Base-by-base conservation (phyloP, 2,113 vertebrate genomes). In the Pimephales promelas region DNA sequence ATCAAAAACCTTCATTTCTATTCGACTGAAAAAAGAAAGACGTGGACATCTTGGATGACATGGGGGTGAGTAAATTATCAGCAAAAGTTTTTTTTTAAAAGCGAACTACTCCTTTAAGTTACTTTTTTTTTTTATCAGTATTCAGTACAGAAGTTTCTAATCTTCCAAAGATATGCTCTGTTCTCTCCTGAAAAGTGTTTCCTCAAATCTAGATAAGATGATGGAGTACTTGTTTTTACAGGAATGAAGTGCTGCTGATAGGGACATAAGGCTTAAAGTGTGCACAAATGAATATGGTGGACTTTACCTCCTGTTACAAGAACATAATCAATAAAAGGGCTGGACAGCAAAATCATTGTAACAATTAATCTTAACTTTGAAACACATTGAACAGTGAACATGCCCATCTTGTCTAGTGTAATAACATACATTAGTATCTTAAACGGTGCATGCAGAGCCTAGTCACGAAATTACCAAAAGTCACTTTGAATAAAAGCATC, bases 151-250 rank as follows among this genome's bases (percentile, higher is more conserved):
- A 49, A 49, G 22, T 54, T 24, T 81, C 26, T 20, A 81, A 81
- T 68, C 24, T 52, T 49, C 24, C 7, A 66, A 49, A 11, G 18
- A 52, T 26, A 80, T 28, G 40, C n/a, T 31, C 11, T n/a, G 59
- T 79, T 62, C 57, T 62, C 54, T 77, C 75, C 22, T n/a, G 36
- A 79, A 79, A 64, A 45, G 16, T 7, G 16, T 70, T 81, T 22
- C 45, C 20, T 52, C 2, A 49, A 36, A 70, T 36, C 45, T 24
- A 81, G 79, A 68, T 28, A 81, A 54, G 79, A 81, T 54, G 62
- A 81, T 70, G 62, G 62, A 81, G 28, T 49, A 28, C 16, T 6
- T 54, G 22, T 16, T 54, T 81, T 43, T 81, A 34, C 45, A 68
- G 28, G 45, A 81, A 16, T 24, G 10, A 20, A 70, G 20, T 54